Conservation (phyloP, 2,113 vertebrate species). For the Tychaedon coryphoeus region DNA sequence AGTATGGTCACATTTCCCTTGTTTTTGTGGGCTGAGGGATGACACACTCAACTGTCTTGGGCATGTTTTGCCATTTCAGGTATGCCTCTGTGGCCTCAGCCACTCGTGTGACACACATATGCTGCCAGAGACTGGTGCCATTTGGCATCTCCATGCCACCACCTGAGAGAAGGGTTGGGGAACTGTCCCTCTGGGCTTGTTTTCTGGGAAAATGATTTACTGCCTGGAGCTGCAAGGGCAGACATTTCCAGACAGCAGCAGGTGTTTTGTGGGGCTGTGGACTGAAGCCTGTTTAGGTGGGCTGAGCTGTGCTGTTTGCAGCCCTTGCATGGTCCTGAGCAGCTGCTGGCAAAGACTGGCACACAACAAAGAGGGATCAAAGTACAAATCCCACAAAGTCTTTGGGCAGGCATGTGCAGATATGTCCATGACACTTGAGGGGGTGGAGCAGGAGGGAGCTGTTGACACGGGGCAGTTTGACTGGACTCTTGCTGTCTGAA, state of each 20-base stretch:
- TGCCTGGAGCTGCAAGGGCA: background rate
- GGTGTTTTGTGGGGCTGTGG: fast-evolving
- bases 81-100: fast-evolving
- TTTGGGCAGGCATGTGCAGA: background rate
- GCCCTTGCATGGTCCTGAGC: fast-evolving
- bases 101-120: fast-evolving
- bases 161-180: background rate
- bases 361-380: background rate
- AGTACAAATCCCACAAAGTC: background rate
- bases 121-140: background rate
- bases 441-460: background rate
- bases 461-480: fast-evolving
- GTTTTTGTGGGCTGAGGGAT: background rate
- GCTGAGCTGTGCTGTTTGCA: background rate
- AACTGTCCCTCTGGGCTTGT: background rate
- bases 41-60: background rate
- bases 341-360: background rate
- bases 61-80: background rate
- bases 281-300: background rate
- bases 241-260: background rate
- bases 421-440: background rate
- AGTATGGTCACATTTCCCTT: background rate
- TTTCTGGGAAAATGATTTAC: background rate
- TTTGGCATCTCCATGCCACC: fast-evolving
- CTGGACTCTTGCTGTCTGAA: background rate